phyloP scores from a whole-genome alignment of 1,140 invertebrate species.

The Mesaphorura yosii region DNA sequence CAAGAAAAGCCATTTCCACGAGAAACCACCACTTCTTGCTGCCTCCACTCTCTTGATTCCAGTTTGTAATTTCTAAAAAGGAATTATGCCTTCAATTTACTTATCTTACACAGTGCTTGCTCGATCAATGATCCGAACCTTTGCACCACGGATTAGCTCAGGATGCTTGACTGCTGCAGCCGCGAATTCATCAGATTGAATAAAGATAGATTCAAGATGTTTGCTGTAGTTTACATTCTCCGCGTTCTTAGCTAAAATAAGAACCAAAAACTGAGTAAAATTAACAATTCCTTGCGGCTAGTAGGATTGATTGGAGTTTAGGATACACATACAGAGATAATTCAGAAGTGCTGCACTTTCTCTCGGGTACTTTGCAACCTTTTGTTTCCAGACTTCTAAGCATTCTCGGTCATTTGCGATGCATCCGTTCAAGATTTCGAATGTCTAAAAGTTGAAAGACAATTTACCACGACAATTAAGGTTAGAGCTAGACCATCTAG shows the following conservation, averaged over 20 bases:
- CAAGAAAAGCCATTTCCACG: constrained; percentile 25
- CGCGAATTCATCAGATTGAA: constrained; percentile 29
- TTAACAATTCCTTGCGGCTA: too few species aligned
- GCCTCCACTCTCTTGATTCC: constrained; percentile 22
- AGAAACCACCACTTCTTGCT: constrained; percentile 17
- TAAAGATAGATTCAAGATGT: constrained; percentile 18
- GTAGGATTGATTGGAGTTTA: too few species aligned
- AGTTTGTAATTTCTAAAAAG: constrained; percentile 23
- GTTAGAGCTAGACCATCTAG: background rate
- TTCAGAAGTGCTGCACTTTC: constrained; percentile 23
- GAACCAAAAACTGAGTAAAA: constrained; percentile 1
- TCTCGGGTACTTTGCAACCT: constrained; percentile 15
- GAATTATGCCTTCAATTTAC: background rate
- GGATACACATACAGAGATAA: constrained; percentile 26
- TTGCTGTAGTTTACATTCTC: constrained; percentile 15
- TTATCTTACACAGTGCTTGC: too few species aligned
- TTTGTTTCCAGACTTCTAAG: constrained; percentile 18
- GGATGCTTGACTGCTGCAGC: constrained; percentile 25
- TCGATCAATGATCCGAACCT: too few species aligned
- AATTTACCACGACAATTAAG: background rate
- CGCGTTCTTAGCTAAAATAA: constrained; percentile 17
- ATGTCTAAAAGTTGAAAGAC: constrained; percentile 6
- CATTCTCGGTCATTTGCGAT: constrained; percentile 14
- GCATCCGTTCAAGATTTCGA: constrained; percentile 20
- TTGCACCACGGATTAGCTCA: constrained; percentile 22